A percentile compares a stretch with the other conserved stretches of the same genome.
These are phyloP conservation scores for Calyptommatus sinebrachiatus DNA, from an alignment of 2,113 vertebrate genomes.

Conservation along the genomic window DNA sequence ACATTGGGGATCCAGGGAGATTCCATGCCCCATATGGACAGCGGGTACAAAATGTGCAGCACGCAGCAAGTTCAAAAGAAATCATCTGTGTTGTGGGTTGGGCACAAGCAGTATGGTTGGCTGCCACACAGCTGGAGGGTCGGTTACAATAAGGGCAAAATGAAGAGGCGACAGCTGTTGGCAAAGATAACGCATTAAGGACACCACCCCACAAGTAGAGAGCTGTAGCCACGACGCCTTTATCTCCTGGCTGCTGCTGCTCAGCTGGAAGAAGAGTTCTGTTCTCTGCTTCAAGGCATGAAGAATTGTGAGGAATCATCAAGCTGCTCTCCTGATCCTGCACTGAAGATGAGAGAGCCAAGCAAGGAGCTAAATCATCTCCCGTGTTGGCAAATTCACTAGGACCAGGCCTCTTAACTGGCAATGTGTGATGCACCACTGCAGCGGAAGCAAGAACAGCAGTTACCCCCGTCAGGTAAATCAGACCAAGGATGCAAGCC, in stretches of 20 bases:
- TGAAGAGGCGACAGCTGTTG: conserved; percentile 35
- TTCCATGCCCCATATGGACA: background rate
- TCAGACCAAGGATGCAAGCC: conserved; percentile 85
- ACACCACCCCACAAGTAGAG: conserved; percentile 84
- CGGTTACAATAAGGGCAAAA: conserved; percentile 66
- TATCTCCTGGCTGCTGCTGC: background rate
- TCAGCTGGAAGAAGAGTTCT: conserved; percentile 14
- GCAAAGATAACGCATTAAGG: conserved; percentile 75
- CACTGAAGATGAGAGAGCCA: conserved; percentile 28
- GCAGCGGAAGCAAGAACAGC: conserved; percentile 80
- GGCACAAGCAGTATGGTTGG: conserved; percentile 68
- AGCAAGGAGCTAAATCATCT: conserved; percentile 43
- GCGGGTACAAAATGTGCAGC: conserved; percentile 33
- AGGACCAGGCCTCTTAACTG: conserved; percentile 53
- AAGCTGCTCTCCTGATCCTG: conserved; percentile 6
- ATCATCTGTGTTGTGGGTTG: conserved; percentile 5
- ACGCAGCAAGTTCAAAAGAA: conserved; percentile 13
- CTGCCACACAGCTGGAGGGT: conserved; percentile 62
- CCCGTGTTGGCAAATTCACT: conserved; percentile 14
- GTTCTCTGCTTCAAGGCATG: conserved; percentile 37
- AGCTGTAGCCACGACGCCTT: conserved; percentile 52
- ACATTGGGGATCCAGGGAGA: background rate
- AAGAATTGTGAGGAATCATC: conserved; percentile 40
- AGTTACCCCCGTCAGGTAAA: conserved; percentile 89
- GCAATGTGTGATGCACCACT: conserved; percentile 77